These are phyloP conservation scores for Mythimna albipuncta DNA, from an alignment of 2,888 invertebrate species.

Conservation along the genomic window DNA sequence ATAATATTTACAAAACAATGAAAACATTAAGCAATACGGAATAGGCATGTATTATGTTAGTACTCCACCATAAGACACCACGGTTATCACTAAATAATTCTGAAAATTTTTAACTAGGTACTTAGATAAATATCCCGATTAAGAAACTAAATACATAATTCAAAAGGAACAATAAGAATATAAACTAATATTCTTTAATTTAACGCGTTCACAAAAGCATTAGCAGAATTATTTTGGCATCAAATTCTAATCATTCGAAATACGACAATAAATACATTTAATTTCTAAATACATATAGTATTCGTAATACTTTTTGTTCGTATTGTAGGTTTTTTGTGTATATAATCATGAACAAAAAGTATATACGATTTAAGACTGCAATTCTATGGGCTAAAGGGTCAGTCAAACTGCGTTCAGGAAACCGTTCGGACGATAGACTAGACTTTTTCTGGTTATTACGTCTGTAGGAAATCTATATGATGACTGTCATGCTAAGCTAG, in stretches of 20 bases:
- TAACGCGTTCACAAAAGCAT: constrained; percentile 54
- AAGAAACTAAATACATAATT: constrained; percentile 41
- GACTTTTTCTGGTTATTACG: constrained; percentile 23
- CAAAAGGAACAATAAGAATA: constrained; percentile 58
- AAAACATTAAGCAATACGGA: constrained; percentile 48
- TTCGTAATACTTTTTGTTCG: constrained; percentile 48
- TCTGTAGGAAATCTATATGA: not conserved
- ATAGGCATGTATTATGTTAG: constrained; percentile 42
- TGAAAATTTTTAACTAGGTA: not conserved
- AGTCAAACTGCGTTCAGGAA: constrained; percentile 2
- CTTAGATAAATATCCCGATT: constrained; percentile 22
- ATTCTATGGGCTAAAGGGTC: constrained; percentile 40
- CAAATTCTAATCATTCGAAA: constrained; percentile 72
- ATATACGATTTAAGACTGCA: constrained; percentile 59
- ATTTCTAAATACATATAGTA: constrained; percentile 56
- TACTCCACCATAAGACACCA: constrained; percentile 39
- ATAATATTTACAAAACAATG: constrained; percentile 64
- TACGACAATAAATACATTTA: constrained; percentile 73
- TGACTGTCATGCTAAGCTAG: constrained; percentile 6
- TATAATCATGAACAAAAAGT: constrained; percentile 57
- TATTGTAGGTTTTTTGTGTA: constrained; percentile 29
- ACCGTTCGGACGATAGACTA: constrained; percentile 26
- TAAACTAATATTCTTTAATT: constrained; percentile 48
- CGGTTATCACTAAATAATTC: constrained; percentile 22
- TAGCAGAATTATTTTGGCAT: constrained; percentile 80